These are phyloP conservation scores for Bombus difficillimus DNA, from an alignment of 1,140 invertebrate species.

Conservation along the genomic window DNA sequence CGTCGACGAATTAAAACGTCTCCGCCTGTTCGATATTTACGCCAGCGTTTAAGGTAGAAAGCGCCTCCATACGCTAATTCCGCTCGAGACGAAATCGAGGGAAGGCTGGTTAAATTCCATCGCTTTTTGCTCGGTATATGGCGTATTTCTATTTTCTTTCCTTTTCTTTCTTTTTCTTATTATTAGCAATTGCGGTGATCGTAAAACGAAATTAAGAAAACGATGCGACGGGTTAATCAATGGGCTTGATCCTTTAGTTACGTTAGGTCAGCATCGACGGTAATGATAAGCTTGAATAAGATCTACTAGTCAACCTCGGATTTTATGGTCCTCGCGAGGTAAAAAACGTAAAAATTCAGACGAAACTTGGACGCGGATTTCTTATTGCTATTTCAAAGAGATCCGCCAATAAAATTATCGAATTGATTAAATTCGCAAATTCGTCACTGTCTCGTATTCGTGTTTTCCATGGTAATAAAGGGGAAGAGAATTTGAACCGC, in stretches of 20 bases:
- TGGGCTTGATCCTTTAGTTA: background rate
- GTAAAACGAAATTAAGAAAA: slow-evolving; percentile 1
- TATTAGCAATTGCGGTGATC: background rate
- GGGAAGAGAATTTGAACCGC: background rate
- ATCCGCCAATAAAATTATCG: background rate
- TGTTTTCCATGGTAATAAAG: background rate
- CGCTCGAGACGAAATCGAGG: background rate
- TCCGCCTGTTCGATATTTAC: background rate
- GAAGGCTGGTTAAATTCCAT: background rate
- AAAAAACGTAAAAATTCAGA: too few species aligned
- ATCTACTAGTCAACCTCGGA: background rate
- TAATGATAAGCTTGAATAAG: slow-evolving; percentile 9
- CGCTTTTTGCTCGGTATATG: too few species aligned
- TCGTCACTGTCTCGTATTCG: background rate
- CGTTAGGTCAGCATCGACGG: slow-evolving; percentile 14
- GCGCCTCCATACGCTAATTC: slow-evolving; percentile 8
- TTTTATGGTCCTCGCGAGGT: background rate
- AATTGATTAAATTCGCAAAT: background rate
- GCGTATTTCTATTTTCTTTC: too few species aligned
- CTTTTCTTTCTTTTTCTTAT: too few species aligned
- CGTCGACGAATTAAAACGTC: slow-evolving; percentile 27
- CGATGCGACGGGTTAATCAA: background rate
- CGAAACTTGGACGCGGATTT: background rate
- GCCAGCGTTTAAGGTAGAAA: slow-evolving; percentile 45
- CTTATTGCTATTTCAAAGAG: too few species aligned